phyloP scores from a whole-genome alignment of 2,888 invertebrate genomes.

The Drosophila ustulata region DNA sequence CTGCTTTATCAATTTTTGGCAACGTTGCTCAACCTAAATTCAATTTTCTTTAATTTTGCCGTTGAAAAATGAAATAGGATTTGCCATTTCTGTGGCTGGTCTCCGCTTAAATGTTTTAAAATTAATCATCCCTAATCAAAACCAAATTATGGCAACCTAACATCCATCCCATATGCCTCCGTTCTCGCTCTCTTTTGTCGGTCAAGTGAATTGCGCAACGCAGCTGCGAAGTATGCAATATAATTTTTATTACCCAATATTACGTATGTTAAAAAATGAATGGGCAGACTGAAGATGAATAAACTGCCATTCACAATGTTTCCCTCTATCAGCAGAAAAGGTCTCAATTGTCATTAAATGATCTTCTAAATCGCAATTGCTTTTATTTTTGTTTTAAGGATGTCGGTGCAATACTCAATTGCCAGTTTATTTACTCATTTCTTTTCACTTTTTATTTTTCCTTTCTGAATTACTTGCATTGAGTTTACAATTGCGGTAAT shows the following conservation, averaged over 20 bases:
- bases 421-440: conserved; percentile 35
- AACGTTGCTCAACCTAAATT: conserved; percentile 12
- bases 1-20: background rate
- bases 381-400: background rate
- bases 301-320: conserved; percentile 13
- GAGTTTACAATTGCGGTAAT: conserved; percentile 14
- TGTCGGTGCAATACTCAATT: conserved; percentile 29
- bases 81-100: conserved; percentile 3
- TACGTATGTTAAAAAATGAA: conserved; percentile 27
- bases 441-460: conserved; percentile 17
- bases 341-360: conserved; percentile 44
- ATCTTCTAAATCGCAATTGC: conserved; percentile 29
- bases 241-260: conserved; percentile 45
- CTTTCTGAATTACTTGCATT: conserved; percentile 5
- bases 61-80: conserved; percentile 22
- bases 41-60: conserved; percentile 26
- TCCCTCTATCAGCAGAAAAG: background rate
- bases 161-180: conserved; percentile 3
- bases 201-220: conserved; percentile 20
- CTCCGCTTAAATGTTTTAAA: background rate
- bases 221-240: conserved; percentile 68
- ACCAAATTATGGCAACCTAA: background rate
- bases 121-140: background rate
- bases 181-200: background rate
- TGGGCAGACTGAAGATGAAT: background rate